These are phyloP conservation scores for Apis cerana DNA, from an alignment of 1,140 invertebrate species.

Conservation along the genomic window DNA sequence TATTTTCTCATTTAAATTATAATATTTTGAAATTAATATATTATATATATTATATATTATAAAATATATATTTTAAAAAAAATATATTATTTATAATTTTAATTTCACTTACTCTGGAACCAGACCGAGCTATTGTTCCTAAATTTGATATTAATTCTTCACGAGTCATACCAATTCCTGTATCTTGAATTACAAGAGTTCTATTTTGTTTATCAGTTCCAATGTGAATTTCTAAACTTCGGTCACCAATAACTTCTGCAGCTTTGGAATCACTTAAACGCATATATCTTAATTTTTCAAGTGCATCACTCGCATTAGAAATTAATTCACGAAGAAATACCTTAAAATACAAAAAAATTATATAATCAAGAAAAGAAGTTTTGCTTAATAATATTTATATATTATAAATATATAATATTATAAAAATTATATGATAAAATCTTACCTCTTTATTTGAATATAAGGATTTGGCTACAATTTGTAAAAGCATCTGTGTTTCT, in stretches of 20 bases:
- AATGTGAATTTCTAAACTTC: conserved; percentile 93
- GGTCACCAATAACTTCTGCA: conserved; percentile 80
- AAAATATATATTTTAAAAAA: too few relatives aligned
- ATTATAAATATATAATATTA: not conserved
- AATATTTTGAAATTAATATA: too few relatives aligned
- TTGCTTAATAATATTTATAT: not conserved
- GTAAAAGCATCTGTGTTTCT: conserved; percentile 96
- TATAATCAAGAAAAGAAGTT: not conserved
- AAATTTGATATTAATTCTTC: conserved; percentile 95
- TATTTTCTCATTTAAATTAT: too few relatives aligned
- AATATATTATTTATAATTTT: not conserved
- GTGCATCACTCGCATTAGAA: conserved; percentile 98
- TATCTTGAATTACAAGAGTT: conserved; percentile 94
- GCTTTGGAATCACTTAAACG: conserved; percentile 83
- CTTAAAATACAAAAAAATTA: conserved; percentile 76
- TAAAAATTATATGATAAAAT: not conserved
- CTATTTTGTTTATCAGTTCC: conserved; percentile 93
- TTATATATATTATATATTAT: too few relatives aligned
- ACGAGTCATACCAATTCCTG: conserved; percentile 96
- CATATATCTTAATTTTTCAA: conserved; percentile 94
- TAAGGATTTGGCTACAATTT: conserved; percentile 98
- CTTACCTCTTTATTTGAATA: conserved; percentile 98
- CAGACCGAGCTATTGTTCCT: conserved; percentile 97
- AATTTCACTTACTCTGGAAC: conserved; percentile 89
- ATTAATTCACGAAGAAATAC: conserved; percentile 97